These are phyloP conservation scores for Gobius niger DNA, from an alignment of 2,113 vertebrate species.

Conservation along the genomic window DNA sequence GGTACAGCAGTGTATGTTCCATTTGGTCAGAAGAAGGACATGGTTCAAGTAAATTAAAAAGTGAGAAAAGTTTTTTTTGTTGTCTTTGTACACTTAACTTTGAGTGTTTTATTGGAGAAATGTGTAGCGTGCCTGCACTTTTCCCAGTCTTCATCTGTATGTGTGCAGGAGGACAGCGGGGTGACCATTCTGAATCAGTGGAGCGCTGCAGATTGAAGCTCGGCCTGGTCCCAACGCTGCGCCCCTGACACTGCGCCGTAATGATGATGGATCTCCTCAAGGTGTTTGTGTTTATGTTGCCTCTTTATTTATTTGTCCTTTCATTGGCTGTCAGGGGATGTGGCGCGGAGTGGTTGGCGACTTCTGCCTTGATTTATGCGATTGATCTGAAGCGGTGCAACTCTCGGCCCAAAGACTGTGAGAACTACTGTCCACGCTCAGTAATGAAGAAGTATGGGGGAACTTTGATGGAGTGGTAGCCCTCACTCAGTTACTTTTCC, in stretches of 20 bases:
- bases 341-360: background rate
- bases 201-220: slow-evolving; percentile 17
- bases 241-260: background rate
- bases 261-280: slow-evolving; percentile 33
- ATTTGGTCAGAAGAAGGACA: no score
- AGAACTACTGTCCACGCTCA: background rate
- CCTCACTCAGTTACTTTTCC: background rate
- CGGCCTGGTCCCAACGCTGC: background rate
- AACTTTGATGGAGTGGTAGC: background rate
- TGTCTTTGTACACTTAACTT: background rate
- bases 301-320: slow-evolving; percentile 21
- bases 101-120: background rate
- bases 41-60: no score
- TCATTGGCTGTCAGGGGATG: slow-evolving; percentile 8
- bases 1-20: no score
- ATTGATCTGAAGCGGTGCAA: slow-evolving; percentile 13
- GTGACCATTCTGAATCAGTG: slow-evolving; percentile 11
- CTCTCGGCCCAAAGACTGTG: slow-evolving; percentile 3
- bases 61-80: background rate
- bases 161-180: background rate
- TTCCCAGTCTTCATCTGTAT: slow-evolving; percentile 17
- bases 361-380: slow-evolving; percentile 12
- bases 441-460: background rate
- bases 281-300: slow-evolving; percentile 23
- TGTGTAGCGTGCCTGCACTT: background rate